These are phyloP conservation scores for Agrilus cyanescens DNA, from an alignment of 2,888 invertebrate genomes.

Conservation along the genomic window DNA sequence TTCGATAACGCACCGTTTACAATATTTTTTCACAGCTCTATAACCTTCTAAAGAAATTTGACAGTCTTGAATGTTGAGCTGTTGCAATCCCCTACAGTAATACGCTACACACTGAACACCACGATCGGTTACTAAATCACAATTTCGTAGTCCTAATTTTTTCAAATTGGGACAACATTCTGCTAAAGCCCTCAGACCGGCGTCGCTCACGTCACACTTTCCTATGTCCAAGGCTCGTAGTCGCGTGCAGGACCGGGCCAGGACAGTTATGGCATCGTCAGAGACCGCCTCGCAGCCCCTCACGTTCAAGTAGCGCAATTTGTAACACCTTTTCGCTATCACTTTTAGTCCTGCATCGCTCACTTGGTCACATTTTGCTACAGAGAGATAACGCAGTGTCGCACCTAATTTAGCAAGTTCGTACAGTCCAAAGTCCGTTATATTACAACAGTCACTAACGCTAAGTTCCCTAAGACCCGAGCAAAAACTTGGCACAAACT, in stretches of 20 bases:
- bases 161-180: slow-evolving; percentile 84
- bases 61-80: slow-evolving; percentile 88
- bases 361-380: slow-evolving; percentile 87
- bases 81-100: slow-evolving; percentile 79
- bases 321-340: slow-evolving; percentile 77
- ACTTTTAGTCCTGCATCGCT: slow-evolving; percentile 83
- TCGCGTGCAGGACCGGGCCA: slow-evolving; percentile 76
- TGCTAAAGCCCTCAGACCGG: slow-evolving; percentile 73
- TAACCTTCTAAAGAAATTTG: slow-evolving; percentile 82
- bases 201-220: slow-evolving; percentile 87
- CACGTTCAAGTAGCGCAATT: slow-evolving; percentile 79
- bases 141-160: slow-evolving; percentile 79
- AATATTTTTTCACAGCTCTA: slow-evolving; percentile 82
- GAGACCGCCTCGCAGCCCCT: slow-evolving; percentile 88
- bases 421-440: slow-evolving; percentile 84
- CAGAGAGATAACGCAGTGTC: slow-evolving; percentile 81
- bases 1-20: slow-evolving; percentile 85
- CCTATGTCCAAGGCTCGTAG: slow-evolving; percentile 81
- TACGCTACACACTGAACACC: slow-evolving; percentile 82
- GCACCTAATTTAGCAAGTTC: slow-evolving; percentile 81
- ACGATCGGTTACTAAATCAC: slow-evolving; percentile 81
- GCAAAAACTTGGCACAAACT: slow-evolving; percentile 85
- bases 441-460: slow-evolving; percentile 79
- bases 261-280: slow-evolving; percentile 80
- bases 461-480: slow-evolving; percentile 72